Percentiles rank a stretch among this genome's conserved stretches.
phyloP scores from a whole-genome alignment of 2,113 vertebrate genomes.

The Bothrops jararaca region DNA sequence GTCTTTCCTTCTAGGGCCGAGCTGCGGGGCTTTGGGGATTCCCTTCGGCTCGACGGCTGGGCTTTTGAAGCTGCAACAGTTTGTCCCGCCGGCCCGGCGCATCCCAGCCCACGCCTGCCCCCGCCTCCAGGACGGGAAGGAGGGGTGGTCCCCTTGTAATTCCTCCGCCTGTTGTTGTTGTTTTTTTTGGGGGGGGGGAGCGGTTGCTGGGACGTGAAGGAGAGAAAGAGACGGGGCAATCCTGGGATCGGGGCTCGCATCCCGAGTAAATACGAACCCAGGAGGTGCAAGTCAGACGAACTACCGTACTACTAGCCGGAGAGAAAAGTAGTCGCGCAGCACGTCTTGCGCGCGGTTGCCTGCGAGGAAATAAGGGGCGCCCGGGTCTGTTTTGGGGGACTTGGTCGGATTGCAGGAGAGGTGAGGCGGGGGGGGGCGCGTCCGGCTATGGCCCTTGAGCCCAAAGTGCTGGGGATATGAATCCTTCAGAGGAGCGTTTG shows the following conservation, averaged over 20 bases:
- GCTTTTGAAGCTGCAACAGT: neutral
- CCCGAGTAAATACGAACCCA: neutral
- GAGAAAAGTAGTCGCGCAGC: neutral
- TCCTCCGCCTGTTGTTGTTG: neutral
- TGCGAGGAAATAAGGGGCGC: neutral
- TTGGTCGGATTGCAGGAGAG: neutral
- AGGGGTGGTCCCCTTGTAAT: neutral
- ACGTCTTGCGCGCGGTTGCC: neutral
- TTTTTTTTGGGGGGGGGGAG: neutral
- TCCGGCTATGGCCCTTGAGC: neutral
- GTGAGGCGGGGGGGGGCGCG: neutral
- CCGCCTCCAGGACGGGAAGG: slow-evolving; percentile 25
- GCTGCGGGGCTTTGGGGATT: neutral
- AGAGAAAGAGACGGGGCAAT: neutral
- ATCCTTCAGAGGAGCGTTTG: neutral
- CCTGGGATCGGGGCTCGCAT: neutral
- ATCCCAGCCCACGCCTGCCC: neutral
- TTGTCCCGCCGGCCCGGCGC: neutral
- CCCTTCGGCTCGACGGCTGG: neutral
- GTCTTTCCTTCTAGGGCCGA: slow-evolving; percentile 10
- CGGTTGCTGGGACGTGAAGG: neutral
- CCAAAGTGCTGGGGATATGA: neutral
- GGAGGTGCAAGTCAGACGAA: neutral
- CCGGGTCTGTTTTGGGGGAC: neutral
- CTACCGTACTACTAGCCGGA: neutral